Percentiles rank a stretch among this genome's conserved stretches.
Evolutionary conservation across 1,140 invertebrate species (phyloP).

Genomic region (Drosophila nannoptera): DNA sequence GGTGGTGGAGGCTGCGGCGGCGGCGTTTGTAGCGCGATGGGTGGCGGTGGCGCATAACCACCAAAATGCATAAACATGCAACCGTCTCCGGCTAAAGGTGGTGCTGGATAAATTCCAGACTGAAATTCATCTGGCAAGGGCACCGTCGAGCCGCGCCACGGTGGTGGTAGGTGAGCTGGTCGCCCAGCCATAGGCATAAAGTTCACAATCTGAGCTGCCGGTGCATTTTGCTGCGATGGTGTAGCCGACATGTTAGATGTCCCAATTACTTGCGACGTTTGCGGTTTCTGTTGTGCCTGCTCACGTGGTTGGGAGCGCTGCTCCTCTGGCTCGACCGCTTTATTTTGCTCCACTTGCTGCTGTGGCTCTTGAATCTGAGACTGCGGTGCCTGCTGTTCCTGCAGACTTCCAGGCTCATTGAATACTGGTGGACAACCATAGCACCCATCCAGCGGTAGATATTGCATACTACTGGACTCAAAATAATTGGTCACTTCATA

Average conservation of each 20-base stretch:
- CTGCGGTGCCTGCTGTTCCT: constrained; percentile 6
- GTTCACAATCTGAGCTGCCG: constrained; percentile 37
- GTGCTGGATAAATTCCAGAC: constrained; percentile 16
- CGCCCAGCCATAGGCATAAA: constrained; percentile 38
- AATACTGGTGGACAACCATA: constrained; percentile 11
- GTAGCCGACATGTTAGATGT: background rate
- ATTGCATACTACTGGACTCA: constrained; percentile 50
- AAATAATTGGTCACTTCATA: constrained; percentile 47
- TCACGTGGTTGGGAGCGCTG: constrained; percentile 10
- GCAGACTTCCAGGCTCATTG: background rate
- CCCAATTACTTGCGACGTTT: background rate
- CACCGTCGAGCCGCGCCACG: constrained; percentile 35
- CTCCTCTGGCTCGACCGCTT: constrained; percentile 10
- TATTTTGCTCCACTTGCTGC: constrained; percentile 5
- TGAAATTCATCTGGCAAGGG: constrained; percentile 36
- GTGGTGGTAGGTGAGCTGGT: constrained; percentile 9
- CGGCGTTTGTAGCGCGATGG: constrained; percentile 14
- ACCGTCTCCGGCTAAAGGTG: constrained; percentile 16
- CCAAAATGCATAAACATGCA: constrained; percentile 55
- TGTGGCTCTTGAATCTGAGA: constrained; percentile 1
- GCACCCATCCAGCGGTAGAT: constrained; percentile 49
- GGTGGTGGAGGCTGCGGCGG: constrained; percentile 11
- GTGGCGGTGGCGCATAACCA: constrained; percentile 31
- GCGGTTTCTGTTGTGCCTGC: background rate
- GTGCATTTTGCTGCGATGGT: background rate